Base-by-base conservation (phyloP, 2,797 vertebrate species). In the Hemibagrus guttatus region DNA sequence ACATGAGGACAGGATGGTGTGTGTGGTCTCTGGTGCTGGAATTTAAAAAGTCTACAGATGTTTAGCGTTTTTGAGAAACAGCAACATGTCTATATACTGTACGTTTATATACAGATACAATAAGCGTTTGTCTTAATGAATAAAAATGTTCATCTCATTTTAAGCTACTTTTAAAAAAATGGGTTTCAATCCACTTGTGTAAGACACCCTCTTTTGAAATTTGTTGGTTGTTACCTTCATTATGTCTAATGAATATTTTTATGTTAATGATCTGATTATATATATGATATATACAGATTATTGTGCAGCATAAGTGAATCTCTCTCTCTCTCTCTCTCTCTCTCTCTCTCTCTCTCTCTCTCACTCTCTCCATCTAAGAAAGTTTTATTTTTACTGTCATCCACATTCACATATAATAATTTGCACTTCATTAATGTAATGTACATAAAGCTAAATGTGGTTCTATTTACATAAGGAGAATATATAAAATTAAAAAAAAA, bases 21-120 rank as follows among this genome's bases (percentile, higher is more conserved):
- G 81, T 78, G 21, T 58, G 63, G 46, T 83, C 80, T 87, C 9
- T 56, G 39, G 54, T 54, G 72, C 39, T 59, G 52, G 61, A 78
- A 26, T 83, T 76, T 76, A 54, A 82, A 28, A 49, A 26, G 5
- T 46, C 7, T 14, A 46, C 58, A 64, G 79, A 49, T 31, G 78
- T 59, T 80, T 26, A 72, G 17, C 6, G 35, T 72, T 72, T 86
- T 64, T 56, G 9, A 39, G n/a, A 28, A 86, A 31, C 58, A 17
- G 58, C 13, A 13, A 16, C 28, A 42, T 21, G 8, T 58, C 54
- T 19, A 35, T 11, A 31, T 13, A 35, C 31, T 56, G 52, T 11
- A 56, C n/a, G 17, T 56, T 56, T 56, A 17, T 9, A 31, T 56
- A 12, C 21, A 8, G 46, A 7, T 9, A 7, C 8, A 49, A 49